Conservation (phyloP, 2,797 vertebrate genomes). For the Eleutherodactylus coqui region DNA sequence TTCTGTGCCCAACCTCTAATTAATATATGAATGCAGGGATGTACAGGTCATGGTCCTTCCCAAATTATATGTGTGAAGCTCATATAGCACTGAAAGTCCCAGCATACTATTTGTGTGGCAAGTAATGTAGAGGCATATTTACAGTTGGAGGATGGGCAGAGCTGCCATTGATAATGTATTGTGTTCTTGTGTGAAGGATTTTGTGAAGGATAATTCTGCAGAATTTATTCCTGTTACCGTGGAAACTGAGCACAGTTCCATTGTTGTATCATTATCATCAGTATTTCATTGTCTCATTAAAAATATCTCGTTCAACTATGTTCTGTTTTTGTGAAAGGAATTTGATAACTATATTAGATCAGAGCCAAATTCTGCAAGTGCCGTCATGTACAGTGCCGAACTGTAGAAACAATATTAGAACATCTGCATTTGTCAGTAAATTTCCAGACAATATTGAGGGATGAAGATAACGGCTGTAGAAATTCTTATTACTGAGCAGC, state of each 20-base stretch:
- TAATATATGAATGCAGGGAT: too few relatives aligned
- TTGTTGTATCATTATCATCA: constrained; percentile 19
- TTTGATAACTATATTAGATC: background rate
- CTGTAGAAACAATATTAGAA: background rate
- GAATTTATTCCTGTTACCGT: constrained; percentile 43
- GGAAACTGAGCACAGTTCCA: constrained; percentile 21
- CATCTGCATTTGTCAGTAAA: background rate
- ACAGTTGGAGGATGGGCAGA: background rate
- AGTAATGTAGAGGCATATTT: background rate
- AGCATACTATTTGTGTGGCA: background rate
- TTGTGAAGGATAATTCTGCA: background rate
- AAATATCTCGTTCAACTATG: constrained; percentile 17
- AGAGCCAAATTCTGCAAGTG: background rate
- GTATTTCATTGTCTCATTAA: constrained; percentile 4
- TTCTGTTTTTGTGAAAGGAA: background rate
- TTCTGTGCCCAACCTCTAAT: too few relatives aligned
- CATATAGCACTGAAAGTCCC: background rate
- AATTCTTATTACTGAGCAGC: background rate
- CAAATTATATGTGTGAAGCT: background rate
- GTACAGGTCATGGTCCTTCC: too few relatives aligned
- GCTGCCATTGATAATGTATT: background rate
- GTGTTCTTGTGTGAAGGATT: background rate
- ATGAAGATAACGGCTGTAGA: background rate
- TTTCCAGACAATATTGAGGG: background rate
- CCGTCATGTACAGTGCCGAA: background rate